A percentile compares a stretch with the other conserved stretches of the same genome.
phyloP scores from a whole-genome alignment of 2,888 invertebrate genomes.

The Euclidia mi region DNA sequence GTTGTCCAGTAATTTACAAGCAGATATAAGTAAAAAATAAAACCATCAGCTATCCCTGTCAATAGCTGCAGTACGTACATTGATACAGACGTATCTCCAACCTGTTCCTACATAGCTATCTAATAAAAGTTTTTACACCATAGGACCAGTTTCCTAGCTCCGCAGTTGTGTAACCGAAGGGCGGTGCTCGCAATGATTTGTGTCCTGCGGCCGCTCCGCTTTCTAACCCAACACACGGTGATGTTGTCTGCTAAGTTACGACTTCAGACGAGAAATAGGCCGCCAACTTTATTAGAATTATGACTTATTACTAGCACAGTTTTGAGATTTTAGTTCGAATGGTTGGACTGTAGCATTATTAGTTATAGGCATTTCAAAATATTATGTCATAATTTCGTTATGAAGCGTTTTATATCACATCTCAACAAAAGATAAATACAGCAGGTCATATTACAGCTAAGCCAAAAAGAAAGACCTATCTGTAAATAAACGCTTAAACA shows the following conservation, averaged over 20 bases:
- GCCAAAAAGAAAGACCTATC: too few species aligned
- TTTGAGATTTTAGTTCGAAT: not conserved
- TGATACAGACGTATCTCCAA: not conserved
- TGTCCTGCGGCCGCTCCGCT: conserved; percentile 49
- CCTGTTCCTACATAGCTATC: conserved; percentile 2
- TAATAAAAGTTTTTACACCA: conserved; percentile 22
- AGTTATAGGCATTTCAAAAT: too few species aligned
- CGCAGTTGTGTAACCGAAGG: conserved; percentile 43
- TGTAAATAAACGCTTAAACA: too few species aligned
- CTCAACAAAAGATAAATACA: too few species aligned
- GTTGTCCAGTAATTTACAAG: too few species aligned
- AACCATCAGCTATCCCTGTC: too few species aligned
- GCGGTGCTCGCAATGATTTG: conserved; percentile 61
- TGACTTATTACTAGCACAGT: conserved; percentile 26
- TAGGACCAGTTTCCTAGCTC: conserved; percentile 37
- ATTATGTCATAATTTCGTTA: too few species aligned
- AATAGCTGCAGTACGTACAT: too few species aligned
- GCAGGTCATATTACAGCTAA: too few species aligned
- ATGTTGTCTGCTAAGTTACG: conserved; percentile 51
- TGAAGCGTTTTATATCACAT: too few species aligned
- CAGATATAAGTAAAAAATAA: too few species aligned
- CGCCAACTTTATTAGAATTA: conserved; percentile 43
- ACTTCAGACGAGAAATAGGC: conserved; percentile 30
- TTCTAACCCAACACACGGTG: conserved; percentile 46
- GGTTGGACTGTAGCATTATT: not conserved